Base-by-base conservation (phyloP, 2,888 invertebrate species). In the Monoplex corrugatus region DNA sequence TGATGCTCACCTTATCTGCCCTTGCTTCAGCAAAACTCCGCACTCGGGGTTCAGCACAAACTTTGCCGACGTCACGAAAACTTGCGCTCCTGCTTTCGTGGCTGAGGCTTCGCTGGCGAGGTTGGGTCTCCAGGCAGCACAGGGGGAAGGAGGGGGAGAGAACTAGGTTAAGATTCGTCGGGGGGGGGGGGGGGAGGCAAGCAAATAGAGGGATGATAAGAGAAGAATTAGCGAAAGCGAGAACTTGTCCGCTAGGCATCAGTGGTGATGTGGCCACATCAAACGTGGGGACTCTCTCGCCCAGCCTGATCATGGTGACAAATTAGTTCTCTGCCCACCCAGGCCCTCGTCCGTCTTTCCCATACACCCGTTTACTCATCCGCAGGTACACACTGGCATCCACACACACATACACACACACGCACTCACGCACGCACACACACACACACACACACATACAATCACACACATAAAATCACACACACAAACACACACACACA, bases 11-110 rank as follows among this genome's bases (percentile, higher is more conserved):
- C 68, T 28, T 68, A 68, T 23, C 68, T 28, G 28, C 23, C 8
- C 68, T n/a, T n/a, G n/a, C n/a, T n/a, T n/a, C n/a, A n/a, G 68
- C 68, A 68, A 68, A 68, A 68, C 68, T 68, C 68, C 68, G 68
- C 68, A 68, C n/a, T 1, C 28, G 28, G 13, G 23, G 63, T 16
- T 32, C 23, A 8, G 68, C 68, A n/a, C 68, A 68, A 68, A 32
- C 68, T 68, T 68, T 68, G 68, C 2, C 68, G 28, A 68, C 68
- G 68, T 68, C 68, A 68, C 68, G 68, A 68, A 28, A 68, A 68
- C 68, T n/a, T 68, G 68, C 68, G 68, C 6, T 68, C 68, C n/a
- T n/a, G 32, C 32, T n/a, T 68, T 16, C n/a, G n/a, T 23, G n/a
- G n/a, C 68, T 32, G 68, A n/a, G 63, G 28, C n/a, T 3, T 8